Conservation (phyloP, 2,888 invertebrate species). For the Dasypolia templi region DNA sequence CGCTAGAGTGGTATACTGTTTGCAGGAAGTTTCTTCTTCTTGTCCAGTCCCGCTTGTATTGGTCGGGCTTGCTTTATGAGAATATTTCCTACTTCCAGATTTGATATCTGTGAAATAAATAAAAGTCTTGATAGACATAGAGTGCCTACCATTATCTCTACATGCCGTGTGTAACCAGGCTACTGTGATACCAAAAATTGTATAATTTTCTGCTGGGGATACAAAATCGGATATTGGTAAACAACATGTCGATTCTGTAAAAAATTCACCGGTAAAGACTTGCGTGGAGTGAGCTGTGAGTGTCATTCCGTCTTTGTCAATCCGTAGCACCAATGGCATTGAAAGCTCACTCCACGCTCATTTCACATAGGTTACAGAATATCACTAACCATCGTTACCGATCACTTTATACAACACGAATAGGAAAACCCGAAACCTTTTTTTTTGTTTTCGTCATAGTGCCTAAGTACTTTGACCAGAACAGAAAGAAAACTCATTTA, state of each 20-base stretch:
- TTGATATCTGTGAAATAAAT: conserved; percentile 30
- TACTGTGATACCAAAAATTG: not conserved
- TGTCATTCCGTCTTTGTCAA: too few relatives aligned
- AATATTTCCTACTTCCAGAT: conserved; percentile 1
- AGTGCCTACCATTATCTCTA: not conserved
- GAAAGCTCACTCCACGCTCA: too few relatives aligned
- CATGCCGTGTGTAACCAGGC: not conserved
- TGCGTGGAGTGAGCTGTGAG: too few relatives aligned
- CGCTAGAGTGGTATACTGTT: conserved; percentile 56
- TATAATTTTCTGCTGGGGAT: not conserved
- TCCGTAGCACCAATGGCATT: too few relatives aligned
- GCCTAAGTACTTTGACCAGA: too few relatives aligned
- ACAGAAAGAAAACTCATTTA: too few relatives aligned
- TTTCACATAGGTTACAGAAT: too few relatives aligned
- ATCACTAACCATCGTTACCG: too few relatives aligned
- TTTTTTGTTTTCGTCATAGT: too few relatives aligned
- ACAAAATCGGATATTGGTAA: not conserved
- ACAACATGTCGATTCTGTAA: too few relatives aligned
- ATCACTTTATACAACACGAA: not conserved
- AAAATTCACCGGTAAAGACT: too few relatives aligned
- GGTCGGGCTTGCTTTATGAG: not conserved
- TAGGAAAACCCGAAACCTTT: not conserved
- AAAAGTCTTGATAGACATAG: not conserved
- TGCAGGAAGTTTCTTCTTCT: conserved; percentile 21
- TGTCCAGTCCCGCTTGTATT: not conserved